Evolutionary conservation across 2,113 vertebrate genomes (phyloP).

Genomic region (Ophthalmolycus amberensis): DNA sequence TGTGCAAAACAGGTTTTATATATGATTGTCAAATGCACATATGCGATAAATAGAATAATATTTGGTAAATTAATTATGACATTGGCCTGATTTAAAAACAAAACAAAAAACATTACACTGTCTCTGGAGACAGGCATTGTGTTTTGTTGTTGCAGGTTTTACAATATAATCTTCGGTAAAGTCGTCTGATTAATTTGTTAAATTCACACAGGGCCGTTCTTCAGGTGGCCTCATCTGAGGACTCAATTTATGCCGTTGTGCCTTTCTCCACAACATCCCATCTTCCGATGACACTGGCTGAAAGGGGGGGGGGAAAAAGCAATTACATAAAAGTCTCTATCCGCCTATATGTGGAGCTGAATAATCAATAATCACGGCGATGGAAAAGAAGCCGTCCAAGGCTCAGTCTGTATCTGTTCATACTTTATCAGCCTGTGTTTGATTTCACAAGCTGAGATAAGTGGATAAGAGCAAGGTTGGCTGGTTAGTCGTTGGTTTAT

Average conservation of each 20-base stretch:
- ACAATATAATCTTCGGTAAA: not conserved
- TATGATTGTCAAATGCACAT: not conserved
- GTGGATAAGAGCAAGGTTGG: not conserved
- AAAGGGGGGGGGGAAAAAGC: not conserved
- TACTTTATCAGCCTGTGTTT: not conserved
- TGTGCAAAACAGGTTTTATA: not conserved
- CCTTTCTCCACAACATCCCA: not conserved
- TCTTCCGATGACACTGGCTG: not conserved
- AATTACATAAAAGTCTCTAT: conserved; percentile 15
- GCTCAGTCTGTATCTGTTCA: not conserved
- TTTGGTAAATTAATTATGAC: not conserved
- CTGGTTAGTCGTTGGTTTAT: not conserved
- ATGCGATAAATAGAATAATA: not conserved
- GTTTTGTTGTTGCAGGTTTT: not conserved
- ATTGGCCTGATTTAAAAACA: not conserved
- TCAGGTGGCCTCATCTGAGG: not conserved
- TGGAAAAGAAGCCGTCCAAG: not conserved
- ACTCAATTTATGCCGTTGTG: not conserved
- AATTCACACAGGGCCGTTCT: not conserved
- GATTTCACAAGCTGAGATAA: not conserved
- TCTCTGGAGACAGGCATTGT: not conserved
- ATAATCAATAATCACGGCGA: conserved; percentile 24
- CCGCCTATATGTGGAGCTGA: not conserved
- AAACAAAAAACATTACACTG: not conserved
- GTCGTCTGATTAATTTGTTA: not conserved